phyloP scores from a whole-genome alignment of 2,113 vertebrate genomes.

The Pao palembangensis region DNA sequence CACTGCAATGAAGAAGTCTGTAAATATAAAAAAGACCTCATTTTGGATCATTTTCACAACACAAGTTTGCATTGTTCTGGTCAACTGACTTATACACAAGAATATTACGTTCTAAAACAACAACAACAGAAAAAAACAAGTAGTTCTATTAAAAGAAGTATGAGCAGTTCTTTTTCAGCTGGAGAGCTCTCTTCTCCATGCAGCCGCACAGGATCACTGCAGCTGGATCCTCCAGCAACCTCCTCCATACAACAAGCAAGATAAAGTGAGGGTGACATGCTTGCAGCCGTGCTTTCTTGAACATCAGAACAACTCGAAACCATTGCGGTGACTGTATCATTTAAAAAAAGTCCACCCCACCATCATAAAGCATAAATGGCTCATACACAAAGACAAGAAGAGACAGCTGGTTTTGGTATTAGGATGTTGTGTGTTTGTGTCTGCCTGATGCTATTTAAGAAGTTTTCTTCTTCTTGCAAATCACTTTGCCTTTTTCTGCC shows the following conservation, averaged over 20 bases:
- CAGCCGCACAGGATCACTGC: slow-evolving; percentile 12
- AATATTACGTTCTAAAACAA: slow-evolving; percentile 6
- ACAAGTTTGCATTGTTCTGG: too few species aligned
- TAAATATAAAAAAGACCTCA: too few species aligned
- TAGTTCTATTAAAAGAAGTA: slow-evolving; percentile 17
- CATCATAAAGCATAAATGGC: slow-evolving; percentile 22
- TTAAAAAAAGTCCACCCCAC: slow-evolving; percentile 22
- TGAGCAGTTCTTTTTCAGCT: slow-evolving; percentile 29
- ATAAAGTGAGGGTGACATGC: slow-evolving; percentile 34
- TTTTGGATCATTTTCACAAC: too few species aligned
- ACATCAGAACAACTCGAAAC: slow-evolving; percentile 20
- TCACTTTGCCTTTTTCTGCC: slow-evolving; percentile 1
- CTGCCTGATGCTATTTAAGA: not conserved
- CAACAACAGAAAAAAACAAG: not conserved
- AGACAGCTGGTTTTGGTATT: slow-evolving; percentile 35
- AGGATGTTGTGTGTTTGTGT: slow-evolving; percentile 30
- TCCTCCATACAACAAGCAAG: slow-evolving; percentile 38
- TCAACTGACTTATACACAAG: not conserved
- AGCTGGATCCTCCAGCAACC: slow-evolving; percentile 14
- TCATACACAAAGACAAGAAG: slow-evolving; percentile 20
- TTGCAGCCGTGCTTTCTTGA: slow-evolving; percentile 33
- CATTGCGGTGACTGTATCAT: slow-evolving; percentile 11
- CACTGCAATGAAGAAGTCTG: too few species aligned
- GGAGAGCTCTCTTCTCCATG: slow-evolving; percentile 5
- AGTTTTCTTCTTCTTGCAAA: not conserved